phyloP scores from a whole-genome alignment of 1,140 invertebrate species.

The Temnothorax curvispinosus region DNA sequence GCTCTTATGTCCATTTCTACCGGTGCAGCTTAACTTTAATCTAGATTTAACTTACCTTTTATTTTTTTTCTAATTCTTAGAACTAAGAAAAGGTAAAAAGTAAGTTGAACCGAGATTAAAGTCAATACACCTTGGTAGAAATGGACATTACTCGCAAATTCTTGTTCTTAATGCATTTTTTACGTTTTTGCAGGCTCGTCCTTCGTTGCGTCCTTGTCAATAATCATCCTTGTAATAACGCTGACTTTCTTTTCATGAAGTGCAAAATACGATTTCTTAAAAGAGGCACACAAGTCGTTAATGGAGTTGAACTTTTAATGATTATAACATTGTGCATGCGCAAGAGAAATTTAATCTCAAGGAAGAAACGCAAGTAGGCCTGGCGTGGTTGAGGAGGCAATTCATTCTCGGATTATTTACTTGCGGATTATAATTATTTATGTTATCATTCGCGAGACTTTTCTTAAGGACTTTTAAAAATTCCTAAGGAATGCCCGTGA shows the following conservation, averaged over 20 bases:
- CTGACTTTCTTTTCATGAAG: neutral
- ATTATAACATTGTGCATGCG: neutral
- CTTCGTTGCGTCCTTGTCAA: neutral
- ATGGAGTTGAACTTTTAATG: neutral
- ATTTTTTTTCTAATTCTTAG: no score
- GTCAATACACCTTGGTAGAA: no score
- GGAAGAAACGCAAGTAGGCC: neutral
- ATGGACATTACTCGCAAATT: neutral
- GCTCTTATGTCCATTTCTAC: neutral
- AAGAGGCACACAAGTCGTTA: neutral
- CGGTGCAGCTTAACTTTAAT: no score
- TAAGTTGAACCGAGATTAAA: no score
- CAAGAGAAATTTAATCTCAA: neutral
- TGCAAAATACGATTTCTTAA: neutral
- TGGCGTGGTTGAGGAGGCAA: neutral
- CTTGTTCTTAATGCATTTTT: neutral
- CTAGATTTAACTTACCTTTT: no score
- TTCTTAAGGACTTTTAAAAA: neutral
- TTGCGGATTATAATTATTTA: neutral
- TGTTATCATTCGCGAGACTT: neutral
- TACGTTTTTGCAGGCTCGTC: conserved; percentile 46
- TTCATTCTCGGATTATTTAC: neutral
- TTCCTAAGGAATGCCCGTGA: neutral
- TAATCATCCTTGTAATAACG: neutral
- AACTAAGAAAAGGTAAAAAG: no score